Base-by-base conservation (phyloP, 2,888 invertebrate species). In the Zygothrica quintamaculata region DNA sequence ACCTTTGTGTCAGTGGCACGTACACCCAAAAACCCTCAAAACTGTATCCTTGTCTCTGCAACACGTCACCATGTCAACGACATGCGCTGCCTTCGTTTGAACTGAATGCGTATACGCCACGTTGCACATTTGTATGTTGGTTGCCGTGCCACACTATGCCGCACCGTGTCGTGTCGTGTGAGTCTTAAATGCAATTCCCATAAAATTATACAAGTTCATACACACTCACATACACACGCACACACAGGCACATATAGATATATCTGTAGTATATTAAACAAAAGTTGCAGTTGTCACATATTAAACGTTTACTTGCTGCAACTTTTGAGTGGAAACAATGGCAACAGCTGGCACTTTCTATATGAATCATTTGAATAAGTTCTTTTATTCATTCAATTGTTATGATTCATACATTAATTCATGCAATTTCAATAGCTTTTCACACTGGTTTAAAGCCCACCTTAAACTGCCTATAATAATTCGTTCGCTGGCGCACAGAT, bases 101-200 rank as follows among this genome's bases (percentile, higher is more conserved):
- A 72, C 36, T 43, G 39, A 69, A 25, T 48, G 73, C 84, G 84
- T 58, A 82, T 68, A 68, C 77, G 69, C 60, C 71, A 67, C 68
- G 65, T 65, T 62, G 61, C 37, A 44, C 52, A 15, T 46, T 31
- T 43, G 31, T 9, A 31, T 44, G 36, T 55, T 48, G 47, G 40
- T 34, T 52, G 31, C 11, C 43, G 47, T 37, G 26, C 5, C 26
- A 6, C 5, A 4, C 26, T 6, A 4, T 26, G 37, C 13, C 9
- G 61, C 37, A 37, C 13, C 37, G 5, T 5, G 3, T 12, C 3
- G 22, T 33, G 36, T 34, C 16, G 43, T 13, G 50, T 33, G 55
- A 48, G 39, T 44, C 51, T 68, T 40, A 53, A 66, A 71, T 65
- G 55, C 72, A 82, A 82, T 68, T 65, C 65, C 80, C 80, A 62